Conservation (phyloP, 1,140 invertebrate genomes). For the Catajapyx aquilonaris region DNA sequence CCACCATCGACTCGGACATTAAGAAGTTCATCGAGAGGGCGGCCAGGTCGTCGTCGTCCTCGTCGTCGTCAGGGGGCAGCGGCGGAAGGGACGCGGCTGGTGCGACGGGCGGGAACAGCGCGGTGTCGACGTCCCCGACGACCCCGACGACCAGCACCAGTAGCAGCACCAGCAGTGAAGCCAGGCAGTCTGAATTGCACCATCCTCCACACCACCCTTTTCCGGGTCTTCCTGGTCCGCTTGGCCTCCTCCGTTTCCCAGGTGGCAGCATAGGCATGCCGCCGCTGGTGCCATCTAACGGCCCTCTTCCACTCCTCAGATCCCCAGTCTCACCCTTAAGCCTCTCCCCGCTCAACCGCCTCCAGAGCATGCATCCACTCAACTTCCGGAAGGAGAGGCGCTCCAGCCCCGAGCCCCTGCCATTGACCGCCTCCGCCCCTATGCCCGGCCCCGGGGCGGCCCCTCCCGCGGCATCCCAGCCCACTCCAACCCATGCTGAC, state of each 20-base stretch:
- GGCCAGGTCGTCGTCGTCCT: slow-evolving; percentile 7
- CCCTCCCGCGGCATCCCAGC: slow-evolving; percentile 11
- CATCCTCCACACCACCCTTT: slow-evolving; percentile 4
- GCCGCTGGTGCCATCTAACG: slow-evolving; percentile 13
- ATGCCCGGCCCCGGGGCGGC: slow-evolving; percentile 13
- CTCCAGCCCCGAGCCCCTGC: slow-evolving; percentile 21
- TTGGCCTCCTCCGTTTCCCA: slow-evolving; percentile 6
- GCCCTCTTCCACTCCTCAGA: slow-evolving; percentile 10
- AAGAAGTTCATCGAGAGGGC: slow-evolving; percentile 31
- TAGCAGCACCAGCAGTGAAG: not conserved
- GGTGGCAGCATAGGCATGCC: slow-evolving; percentile 1
- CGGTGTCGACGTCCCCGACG: not conserved
- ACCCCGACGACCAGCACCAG: not conserved
- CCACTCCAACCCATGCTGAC: slow-evolving; percentile 6
- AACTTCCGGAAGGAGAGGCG: slow-evolving; percentile 58
- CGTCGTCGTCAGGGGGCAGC: too few species aligned
- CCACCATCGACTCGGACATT: slow-evolving; percentile 27
- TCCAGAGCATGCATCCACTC: slow-evolving; percentile 89
- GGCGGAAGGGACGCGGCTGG: not conserved
- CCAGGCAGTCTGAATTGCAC: not conserved
- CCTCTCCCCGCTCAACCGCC: slow-evolving; percentile 58
- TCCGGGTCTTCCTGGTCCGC: slow-evolving; percentile 1
- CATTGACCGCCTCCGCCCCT: slow-evolving; percentile 12
- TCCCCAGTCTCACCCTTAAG: slow-evolving; percentile 28
- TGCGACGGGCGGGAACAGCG: not conserved